Base-by-base conservation (phyloP, 35 echinoderm and acorn worm species). In the Ophioderma brevispina region DNA sequence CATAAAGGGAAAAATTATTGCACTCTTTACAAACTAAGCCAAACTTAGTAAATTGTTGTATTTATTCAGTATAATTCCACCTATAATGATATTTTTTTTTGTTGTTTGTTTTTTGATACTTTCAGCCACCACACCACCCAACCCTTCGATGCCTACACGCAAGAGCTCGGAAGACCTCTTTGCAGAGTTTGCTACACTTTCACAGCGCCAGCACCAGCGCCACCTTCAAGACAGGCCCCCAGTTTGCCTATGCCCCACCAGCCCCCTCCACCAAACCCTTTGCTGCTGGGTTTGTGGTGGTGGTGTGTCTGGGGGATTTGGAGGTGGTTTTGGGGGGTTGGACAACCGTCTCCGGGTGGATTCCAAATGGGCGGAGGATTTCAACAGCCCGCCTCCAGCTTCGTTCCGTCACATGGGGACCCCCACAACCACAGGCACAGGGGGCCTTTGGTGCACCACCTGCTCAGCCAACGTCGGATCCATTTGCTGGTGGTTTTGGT, bases 161-260 rank as follows among this genome's bases (percentile, higher is more conserved):
- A 86, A 91, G 39, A 75, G 91, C 33, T 96, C 94, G 39, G 87
- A 86, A 40, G 94, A 96, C 78, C 87, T 96, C 37, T 96, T 96
- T 38, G 89, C 81, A 35, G 94, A 96, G 59, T 96, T 96, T 46
- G 86, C 0, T 90, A 96, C 77, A 93, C 94, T 32, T 87, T 96
- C 77, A 86, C 36, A 33, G 78, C 91, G 4, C 90, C 87, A 19
- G 50, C 76, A 35, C 79, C 86, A 30, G 86, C 85, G 13, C 56
- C 82, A 31, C 37, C 64, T 36, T n/a, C n/a, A n/a, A 75, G 80
- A 23, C 56, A 84, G 38, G 42, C 85, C 70, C 87, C 80, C 39
- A 76, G 40, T 32, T 35, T 39, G 21, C 86, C 41, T 38, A 76
- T 64, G 59, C 33, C 34, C 80, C n/a, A 8, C 4, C 59, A 84